These are phyloP conservation scores for Dicycla oo DNA, from an alignment of 2,888 invertebrate genomes.

Conservation along the genomic window DNA sequence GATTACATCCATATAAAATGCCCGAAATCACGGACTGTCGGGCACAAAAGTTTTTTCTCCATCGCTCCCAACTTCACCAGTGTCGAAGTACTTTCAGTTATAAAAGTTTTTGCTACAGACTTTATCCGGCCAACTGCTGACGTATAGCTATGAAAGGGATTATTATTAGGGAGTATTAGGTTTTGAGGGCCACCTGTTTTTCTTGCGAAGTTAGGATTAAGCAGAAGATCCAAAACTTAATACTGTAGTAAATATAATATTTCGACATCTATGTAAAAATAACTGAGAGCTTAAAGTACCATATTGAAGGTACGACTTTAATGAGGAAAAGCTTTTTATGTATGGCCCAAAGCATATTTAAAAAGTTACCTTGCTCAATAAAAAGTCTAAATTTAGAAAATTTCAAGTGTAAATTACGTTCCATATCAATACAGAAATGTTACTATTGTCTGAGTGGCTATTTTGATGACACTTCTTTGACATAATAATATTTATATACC, in stretches of 20 bases:
- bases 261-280: too few species aligned
- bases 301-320: too few species aligned
- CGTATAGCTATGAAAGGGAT: conserved; percentile 46
- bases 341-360: too few species aligned
- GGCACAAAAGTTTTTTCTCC: conserved; percentile 56
- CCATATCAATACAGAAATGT: too few species aligned
- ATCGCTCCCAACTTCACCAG: conserved; percentile 54
- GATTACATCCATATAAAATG: conserved; percentile 53
- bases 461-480: too few species aligned
- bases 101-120: conserved; percentile 46
- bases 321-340: too few species aligned
- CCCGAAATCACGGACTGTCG: conserved; percentile 54
- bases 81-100: conserved; percentile 60
- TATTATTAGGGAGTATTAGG: conserved; percentile 53
- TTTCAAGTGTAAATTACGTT: too few species aligned
- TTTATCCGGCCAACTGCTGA: conserved; percentile 60
- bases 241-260: not conserved
- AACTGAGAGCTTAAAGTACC: too few species aligned
- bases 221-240: not conserved
- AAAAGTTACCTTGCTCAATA: too few species aligned
- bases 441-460: too few species aligned
- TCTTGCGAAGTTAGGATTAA: conserved; percentile 13
- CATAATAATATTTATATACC: too few species aligned
- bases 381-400: too few species aligned
- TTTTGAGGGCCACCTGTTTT: conserved; percentile 30